Conservation (phyloP, 2,113 vertebrate species). For the Oostethus manadensis region DNA sequence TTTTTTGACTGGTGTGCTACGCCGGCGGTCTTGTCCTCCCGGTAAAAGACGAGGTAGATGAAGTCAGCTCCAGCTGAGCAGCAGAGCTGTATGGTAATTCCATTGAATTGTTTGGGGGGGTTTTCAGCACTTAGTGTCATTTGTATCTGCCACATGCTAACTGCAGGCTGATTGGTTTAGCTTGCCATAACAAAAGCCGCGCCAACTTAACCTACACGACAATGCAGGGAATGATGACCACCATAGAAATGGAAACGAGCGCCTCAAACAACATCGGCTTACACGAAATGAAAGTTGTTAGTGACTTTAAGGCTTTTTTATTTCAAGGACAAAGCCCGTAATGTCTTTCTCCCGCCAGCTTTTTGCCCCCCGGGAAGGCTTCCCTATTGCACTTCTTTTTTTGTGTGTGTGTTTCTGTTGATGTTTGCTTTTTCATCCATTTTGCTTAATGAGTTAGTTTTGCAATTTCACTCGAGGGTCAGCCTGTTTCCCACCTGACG, state of each 20-base stretch:
- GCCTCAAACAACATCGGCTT: slow-evolving; percentile 31
- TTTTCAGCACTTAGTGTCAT: neutral
- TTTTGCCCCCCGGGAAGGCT: neutral
- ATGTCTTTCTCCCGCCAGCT: neutral
- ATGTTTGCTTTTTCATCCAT: neutral
- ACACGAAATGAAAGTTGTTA: slow-evolving; percentile 20
- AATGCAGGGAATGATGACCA: slow-evolving; percentile 40
- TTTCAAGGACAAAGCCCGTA: slow-evolving; percentile 11
- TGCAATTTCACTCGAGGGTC: neutral
- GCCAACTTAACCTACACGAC: slow-evolving; percentile 45
- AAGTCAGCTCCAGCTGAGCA: no score
- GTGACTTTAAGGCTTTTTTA: slow-evolving; percentile 41
- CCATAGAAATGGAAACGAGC: slow-evolving; percentile 50
- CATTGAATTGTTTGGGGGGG: no score
- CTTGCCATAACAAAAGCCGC: slow-evolving; percentile 21
- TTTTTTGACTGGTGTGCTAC: no score
- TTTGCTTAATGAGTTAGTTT: neutral
- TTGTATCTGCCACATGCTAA: slow-evolving; percentile 46
- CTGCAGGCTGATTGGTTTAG: slow-evolving; percentile 24
- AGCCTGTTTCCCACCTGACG: neutral
- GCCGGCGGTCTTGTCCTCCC: no score
- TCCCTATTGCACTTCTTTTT: neutral
- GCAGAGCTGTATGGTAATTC: no score
- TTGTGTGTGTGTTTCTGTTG: neutral
- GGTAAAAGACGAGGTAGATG: no score